phyloP scores from a whole-genome alignment of 2,888 invertebrate species.

The Agrochola circellaris region DNA sequence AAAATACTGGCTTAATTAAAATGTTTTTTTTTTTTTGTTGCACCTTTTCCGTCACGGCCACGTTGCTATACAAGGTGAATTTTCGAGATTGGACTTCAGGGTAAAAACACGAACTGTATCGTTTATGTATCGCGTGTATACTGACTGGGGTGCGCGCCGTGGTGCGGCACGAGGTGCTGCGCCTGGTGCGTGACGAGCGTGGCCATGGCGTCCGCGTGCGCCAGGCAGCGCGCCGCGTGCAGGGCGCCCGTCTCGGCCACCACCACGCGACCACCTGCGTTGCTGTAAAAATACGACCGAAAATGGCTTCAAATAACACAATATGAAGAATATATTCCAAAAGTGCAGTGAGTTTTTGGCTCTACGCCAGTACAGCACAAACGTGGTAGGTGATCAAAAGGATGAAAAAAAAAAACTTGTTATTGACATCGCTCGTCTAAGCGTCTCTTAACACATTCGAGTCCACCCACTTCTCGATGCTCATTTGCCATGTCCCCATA shows the following conservation, averaged over 20 bases:
- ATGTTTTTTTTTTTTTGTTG: neutral
- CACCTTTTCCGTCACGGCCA: neutral
- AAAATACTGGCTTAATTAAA: neutral
- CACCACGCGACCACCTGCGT: conserved; percentile 67
- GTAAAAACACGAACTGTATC: neutral
- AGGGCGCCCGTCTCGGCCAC: conserved; percentile 87
- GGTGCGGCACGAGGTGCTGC: conserved; percentile 88
- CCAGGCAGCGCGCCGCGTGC: conserved; percentile 88
- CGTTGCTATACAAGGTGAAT: neutral
- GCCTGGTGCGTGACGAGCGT: conserved; percentile 90
- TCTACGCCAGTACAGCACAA: neutral
- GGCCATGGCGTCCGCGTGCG: conserved; percentile 91
- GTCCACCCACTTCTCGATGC: too few relatives aligned
- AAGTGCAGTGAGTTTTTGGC: neutral
- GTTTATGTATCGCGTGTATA: conserved; percentile 34
- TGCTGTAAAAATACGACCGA: conserved; percentile 36
- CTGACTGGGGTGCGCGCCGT: conserved; percentile 86
- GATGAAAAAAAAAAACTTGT: neutral
- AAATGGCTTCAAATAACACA: neutral
- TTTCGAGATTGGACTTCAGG: neutral
- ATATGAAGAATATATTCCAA: neutral
- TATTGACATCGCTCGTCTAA: too few relatives aligned
- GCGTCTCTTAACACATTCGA: too few relatives aligned
- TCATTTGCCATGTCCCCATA: too few relatives aligned
- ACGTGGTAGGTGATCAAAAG: neutral